Base-by-base conservation (phyloP, 2,797 vertebrate species). In the Parauchenoglanis punctatus region DNA sequence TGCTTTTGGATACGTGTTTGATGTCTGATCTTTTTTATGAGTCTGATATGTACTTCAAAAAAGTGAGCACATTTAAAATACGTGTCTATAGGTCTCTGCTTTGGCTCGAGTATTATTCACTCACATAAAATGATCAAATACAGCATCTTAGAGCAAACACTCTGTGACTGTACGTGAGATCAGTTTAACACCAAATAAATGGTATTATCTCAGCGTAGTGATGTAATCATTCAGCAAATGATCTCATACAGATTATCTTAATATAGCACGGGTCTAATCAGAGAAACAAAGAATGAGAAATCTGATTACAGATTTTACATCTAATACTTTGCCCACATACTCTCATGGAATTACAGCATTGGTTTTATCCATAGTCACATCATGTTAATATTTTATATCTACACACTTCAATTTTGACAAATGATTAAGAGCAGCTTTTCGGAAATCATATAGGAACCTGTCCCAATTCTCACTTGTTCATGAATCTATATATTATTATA, bases 11-110 rank as follows among this genome's bases (percentile, higher is more conserved):
- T 81, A 44, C 23, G 1, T 1, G 2, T 1, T 15, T 44, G 20
- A 65, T 82, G 25, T 82, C 59, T 82, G 58, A 83, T 83, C 63
- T 68, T 83, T 23, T 83, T 46, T 35, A 54, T 54, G 28, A 68
- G 54, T 54, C n/a, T 35, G 6, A 54, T 68, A 83, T 31, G 61
- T 68, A 35, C 63, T 54, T 83, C 4, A 15, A 58, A 82, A 54
- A 54, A 67, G 28, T 0, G 4, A 20, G 58, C 0, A 56, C 17
- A 18, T 70, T 40, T 84, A 35, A 72, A 40, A 25, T n/a, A 18
- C 40, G 61, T 25, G 23, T 65, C 25, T 83, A 23, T 31, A n/a
- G 1, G 4, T 31, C 61, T 67, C 17, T 52, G 23, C 40, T 31
- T 18, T 20, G 25, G 61, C 28, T 82, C 2, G 23, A 18, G 15